These are phyloP conservation scores for Micrastur ruficollis DNA, from an alignment of 2,797 vertebrate species.

Conservation along the genomic window DNA sequence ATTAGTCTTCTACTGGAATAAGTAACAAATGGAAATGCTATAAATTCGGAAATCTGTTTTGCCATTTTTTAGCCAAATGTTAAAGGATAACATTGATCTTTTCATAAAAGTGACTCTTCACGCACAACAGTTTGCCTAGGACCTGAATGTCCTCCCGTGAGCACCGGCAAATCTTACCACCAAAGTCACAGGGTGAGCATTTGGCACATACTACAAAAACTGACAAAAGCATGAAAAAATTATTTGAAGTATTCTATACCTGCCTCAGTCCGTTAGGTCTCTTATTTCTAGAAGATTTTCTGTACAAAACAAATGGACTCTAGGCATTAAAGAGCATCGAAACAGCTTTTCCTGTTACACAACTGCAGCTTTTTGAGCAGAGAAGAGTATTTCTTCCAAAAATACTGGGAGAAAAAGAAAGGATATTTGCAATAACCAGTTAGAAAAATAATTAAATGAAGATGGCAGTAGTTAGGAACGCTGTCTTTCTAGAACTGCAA, in stretches of 20 bases:
- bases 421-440: not conserved
- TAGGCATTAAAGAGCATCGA: not conserved
- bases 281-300: not conserved
- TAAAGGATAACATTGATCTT: not conserved
- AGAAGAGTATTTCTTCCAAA: not conserved
- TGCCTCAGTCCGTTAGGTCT: not conserved
- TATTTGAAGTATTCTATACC: not conserved
- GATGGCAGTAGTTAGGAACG: rapidly evolving
- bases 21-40: not conserved
- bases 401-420: not conserved
- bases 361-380: not conserved
- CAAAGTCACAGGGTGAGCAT: not conserved
- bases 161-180: not conserved
- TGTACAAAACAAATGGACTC: rapidly evolving
- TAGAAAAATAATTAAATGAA: not conserved
- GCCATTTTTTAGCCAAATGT: not conserved
- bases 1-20: not conserved
- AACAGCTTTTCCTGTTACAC: not conserved
- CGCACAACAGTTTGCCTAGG: not conserved
- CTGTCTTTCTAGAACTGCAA: not conserved
- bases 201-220: not conserved
- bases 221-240: not conserved
- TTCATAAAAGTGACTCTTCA: not conserved
- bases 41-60: not conserved
- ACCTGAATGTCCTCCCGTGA: not conserved